Percentiles rank a stretch among this genome's conserved stretches.
phyloP scores from a whole-genome alignment of 2,113 vertebrate genomes.

The mouse (Mus musculus) region GRCm39 chr7:88624501-88625000 shows the following conservation, averaged over 20 bases:
- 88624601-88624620: not conserved
- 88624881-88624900: too few relatives aligned
- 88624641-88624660: not conserved
- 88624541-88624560: not conserved
- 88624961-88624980: too few relatives aligned
- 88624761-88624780: not conserved
- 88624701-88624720: not conserved
- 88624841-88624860: not conserved
- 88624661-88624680: not conserved
- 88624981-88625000: too few relatives aligned
- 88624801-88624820: not conserved
- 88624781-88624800: not conserved
- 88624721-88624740: not conserved
- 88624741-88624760: not conserved
- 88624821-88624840: not conserved
- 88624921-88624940: too few relatives aligned
- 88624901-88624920: too few relatives aligned
- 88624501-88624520: not conserved
- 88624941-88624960: too few relatives aligned
- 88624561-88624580: not conserved
- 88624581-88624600: not conserved
- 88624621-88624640: not conserved
- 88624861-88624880: not conserved
- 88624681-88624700: not conserved
- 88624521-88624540: not conserved